phyloP scores from a whole-genome alignment of 1,140 invertebrate genomes.

The Megalopta genalis region DNA sequence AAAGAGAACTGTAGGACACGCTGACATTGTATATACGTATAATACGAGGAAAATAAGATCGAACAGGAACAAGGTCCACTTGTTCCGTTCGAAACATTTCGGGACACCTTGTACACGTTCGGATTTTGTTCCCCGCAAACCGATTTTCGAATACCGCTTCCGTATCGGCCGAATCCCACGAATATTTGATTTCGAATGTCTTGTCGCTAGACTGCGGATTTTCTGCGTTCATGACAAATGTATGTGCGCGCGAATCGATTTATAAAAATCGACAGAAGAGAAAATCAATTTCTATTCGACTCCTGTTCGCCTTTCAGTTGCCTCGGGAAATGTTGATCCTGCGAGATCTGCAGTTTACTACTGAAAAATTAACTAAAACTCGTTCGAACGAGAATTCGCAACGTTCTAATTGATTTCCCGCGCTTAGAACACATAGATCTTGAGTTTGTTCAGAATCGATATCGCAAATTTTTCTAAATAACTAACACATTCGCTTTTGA shows the following conservation, averaged over 20 bases:
- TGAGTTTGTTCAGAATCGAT: too few relatives aligned
- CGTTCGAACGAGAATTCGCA: slow-evolving; percentile 43
- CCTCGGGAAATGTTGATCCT: too few relatives aligned
- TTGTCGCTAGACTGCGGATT: slow-evolving; percentile 11
- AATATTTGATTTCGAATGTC: slow-evolving; percentile 40
- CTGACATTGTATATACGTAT: slow-evolving; percentile 31
- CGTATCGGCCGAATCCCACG: slow-evolving; percentile 28
- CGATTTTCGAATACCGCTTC: slow-evolving; percentile 30
- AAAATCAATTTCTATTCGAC: too few relatives aligned
- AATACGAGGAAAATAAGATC: slow-evolving; percentile 23
- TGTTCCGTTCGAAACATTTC: slow-evolving; percentile 14
- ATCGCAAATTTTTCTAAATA: too few relatives aligned
- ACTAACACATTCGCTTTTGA: too few relatives aligned
- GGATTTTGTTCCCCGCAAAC: neutral
- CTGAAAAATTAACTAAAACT: slow-evolving; percentile 31
- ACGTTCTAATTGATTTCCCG: slow-evolving; percentile 30
- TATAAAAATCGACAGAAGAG: too few relatives aligned
- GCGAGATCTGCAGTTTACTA: neutral
- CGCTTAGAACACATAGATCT: slow-evolving; percentile 1
- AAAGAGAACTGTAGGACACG: slow-evolving; percentile 1
- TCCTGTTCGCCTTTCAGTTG: too few relatives aligned
- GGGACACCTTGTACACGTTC: slow-evolving; percentile 22
- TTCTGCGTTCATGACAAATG: too few relatives aligned
- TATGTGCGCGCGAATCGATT: too few relatives aligned
- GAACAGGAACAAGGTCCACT: slow-evolving; percentile 14